phyloP scores from a whole-genome alignment of 1,140 invertebrate species.

The Drosophila ercepeae region DNA sequence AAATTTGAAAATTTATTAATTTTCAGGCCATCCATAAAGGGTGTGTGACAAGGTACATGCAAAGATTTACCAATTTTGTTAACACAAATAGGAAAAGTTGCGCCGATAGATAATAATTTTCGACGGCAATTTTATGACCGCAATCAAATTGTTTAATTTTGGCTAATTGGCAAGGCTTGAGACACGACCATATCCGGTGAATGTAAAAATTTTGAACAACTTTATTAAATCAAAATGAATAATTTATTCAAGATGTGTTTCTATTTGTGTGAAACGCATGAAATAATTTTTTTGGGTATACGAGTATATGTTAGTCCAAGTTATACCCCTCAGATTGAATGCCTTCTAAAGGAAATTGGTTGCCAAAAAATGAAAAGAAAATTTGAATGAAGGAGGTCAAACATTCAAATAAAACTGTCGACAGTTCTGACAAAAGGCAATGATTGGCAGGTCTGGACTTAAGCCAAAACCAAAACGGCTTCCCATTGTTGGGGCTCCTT shows the following conservation, averaged over 20 bases:
- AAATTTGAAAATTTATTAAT: constrained; percentile 24
- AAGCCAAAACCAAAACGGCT: constrained; percentile 21
- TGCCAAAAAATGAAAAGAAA: neutral
- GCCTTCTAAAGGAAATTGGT: neutral
- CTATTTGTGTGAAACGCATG: too few relatives aligned
- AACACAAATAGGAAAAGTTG: constrained; percentile 40
- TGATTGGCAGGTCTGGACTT: constrained; percentile 38
- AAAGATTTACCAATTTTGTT: constrained; percentile 17
- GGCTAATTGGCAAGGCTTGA: constrained; percentile 58
- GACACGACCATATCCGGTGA: constrained; percentile 57
- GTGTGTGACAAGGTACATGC: constrained; percentile 47
- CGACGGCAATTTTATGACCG: constrained; percentile 54
- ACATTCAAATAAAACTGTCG: constrained; percentile 42
- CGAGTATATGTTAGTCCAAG: neutral
- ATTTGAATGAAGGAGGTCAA: constrained; percentile 45
- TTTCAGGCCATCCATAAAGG: constrained; percentile 44
- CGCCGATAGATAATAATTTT: too few relatives aligned
- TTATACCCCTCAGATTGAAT: neutral
- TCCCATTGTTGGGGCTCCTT: constrained; percentile 40
- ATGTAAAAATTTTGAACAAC: constrained; percentile 49
- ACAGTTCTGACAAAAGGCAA: constrained; percentile 47
- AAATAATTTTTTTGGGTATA: too few relatives aligned
- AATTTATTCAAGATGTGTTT: neutral
- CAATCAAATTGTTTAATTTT: constrained; percentile 60
- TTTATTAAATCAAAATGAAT: neutral